Evolutionary conservation across 2,888 invertebrate genomes (phyloP).

Genomic region (Lordiphosa fenestrarum): DNA sequence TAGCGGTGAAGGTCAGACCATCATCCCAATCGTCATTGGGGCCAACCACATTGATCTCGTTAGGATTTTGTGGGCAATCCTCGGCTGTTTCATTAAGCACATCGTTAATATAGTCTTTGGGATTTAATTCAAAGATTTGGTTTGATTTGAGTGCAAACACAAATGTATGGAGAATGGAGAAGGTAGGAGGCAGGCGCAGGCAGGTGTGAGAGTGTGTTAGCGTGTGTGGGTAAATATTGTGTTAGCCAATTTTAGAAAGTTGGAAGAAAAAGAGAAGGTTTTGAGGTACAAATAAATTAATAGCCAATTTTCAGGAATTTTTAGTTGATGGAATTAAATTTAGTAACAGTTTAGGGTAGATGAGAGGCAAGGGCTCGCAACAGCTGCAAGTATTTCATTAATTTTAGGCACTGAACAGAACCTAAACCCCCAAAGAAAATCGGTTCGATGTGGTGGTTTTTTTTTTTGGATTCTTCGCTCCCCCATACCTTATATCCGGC

Average conservation of each 20-base stretch:
- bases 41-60: slow-evolving; percentile 80
- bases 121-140: slow-evolving; percentile 10
- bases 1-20: slow-evolving; percentile 94
- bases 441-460: no score
- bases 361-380: background rate
- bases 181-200: slow-evolving; percentile 1
- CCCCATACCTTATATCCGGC: no score
- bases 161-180: slow-evolving; percentile 8
- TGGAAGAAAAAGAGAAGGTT: slow-evolving; percentile 32
- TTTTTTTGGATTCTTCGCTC: no score
- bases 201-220: slow-evolving; percentile 1
- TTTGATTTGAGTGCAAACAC: slow-evolving; percentile 14
- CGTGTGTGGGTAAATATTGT: slow-evolving; percentile 15
- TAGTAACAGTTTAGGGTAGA: no score
- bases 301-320: slow-evolving; percentile 14
- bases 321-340: no score
- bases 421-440: no score
- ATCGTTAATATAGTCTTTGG: slow-evolving; percentile 91
- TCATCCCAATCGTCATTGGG: slow-evolving; percentile 89
- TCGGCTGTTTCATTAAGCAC: slow-evolving; percentile 86
- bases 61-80: slow-evolving; percentile 74
- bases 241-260: slow-evolving; percentile 12
- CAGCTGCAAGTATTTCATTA: no score
- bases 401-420: no score
- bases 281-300: slow-evolving; percentile 28